phyloP scores from a whole-genome alignment of 2,888 invertebrate genomes.

The Gastracanthus pulcherrimus region DNA sequence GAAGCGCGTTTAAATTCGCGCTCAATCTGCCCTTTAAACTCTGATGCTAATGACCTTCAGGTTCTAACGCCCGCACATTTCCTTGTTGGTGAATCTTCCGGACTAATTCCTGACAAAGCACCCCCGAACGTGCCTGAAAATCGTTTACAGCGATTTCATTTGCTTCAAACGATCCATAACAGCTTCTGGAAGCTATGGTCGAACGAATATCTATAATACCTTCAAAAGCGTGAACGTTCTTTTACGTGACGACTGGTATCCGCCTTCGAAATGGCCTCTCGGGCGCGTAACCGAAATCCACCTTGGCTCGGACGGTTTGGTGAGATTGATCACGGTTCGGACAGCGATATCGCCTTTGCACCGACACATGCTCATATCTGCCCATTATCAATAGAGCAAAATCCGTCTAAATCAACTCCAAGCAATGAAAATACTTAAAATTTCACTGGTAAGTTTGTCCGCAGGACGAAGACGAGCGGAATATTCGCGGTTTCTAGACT shows the following conservation, averaged over 20 bases:
- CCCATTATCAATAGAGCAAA: too few relatives aligned
- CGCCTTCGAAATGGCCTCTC: constrained; percentile 55
- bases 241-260: constrained; percentile 48
- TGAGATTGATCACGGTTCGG: constrained; percentile 57
- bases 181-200: constrained; percentile 38
- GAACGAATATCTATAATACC: constrained; percentile 50
- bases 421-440: too few relatives aligned
- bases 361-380: too few relatives aligned
- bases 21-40: background rate
- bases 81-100: background rate
- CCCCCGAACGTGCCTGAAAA: background rate
- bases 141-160: background rate
- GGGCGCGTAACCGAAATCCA: constrained; percentile 50
- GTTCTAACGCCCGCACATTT: background rate
- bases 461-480: too few relatives aligned
- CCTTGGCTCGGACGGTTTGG: constrained; percentile 52
- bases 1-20: background rate
- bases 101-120: background rate
- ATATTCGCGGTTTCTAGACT: too few relatives aligned
- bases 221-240: constrained; percentile 51
- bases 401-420: too few relatives aligned
- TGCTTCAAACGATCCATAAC: constrained; percentile 19
- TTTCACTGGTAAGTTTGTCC: too few relatives aligned
- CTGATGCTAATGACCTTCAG: background rate
- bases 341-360: too few relatives aligned